These are phyloP conservation scores for Spea bombifrons DNA, from an alignment of 2,113 vertebrate species.

Conservation along the genomic window DNA sequence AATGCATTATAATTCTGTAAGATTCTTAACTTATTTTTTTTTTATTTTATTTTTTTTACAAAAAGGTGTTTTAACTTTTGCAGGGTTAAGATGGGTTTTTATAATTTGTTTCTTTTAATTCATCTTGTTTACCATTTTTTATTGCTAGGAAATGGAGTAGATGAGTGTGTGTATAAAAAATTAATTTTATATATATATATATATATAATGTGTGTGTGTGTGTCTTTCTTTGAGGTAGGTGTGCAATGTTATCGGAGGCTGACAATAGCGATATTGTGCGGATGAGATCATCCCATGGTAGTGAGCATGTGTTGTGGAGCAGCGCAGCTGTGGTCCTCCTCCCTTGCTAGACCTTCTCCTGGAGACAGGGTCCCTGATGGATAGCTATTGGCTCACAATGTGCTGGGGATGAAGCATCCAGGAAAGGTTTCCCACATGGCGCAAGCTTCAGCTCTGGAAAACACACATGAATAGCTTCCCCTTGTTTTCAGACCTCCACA, in stretches of 20 bases:
- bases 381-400: slow-evolving; percentile 23
- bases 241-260: not conserved
- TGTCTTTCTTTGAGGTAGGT: not conserved
- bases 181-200: no score
- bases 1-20: no score
- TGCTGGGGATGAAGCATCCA: slow-evolving; percentile 11
- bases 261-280: slow-evolving; percentile 14
- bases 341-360: slow-evolving; percentile 31
- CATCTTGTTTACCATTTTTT: no score
- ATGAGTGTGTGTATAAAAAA: no score
- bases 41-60: no score
- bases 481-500: slow-evolving; percentile 6
- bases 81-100: no score
- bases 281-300: slow-evolving; percentile 22
- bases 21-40: no score
- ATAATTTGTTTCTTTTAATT: no score
- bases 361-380: slow-evolving; percentile 28
- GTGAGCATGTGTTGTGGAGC: slow-evolving; percentile 33
- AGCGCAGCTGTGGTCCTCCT: slow-evolving; percentile 25
- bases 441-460: slow-evolving; percentile 3
- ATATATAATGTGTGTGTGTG: no score
- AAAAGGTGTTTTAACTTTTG: no score
- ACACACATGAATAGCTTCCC: slow-evolving; percentile 23
- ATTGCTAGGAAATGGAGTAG: no score
- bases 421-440: slow-evolving; percentile 32